Evolutionary conservation across 2,113 vertebrate species (phyloP).

Genomic region (Sapayoa aenigma): DNA sequence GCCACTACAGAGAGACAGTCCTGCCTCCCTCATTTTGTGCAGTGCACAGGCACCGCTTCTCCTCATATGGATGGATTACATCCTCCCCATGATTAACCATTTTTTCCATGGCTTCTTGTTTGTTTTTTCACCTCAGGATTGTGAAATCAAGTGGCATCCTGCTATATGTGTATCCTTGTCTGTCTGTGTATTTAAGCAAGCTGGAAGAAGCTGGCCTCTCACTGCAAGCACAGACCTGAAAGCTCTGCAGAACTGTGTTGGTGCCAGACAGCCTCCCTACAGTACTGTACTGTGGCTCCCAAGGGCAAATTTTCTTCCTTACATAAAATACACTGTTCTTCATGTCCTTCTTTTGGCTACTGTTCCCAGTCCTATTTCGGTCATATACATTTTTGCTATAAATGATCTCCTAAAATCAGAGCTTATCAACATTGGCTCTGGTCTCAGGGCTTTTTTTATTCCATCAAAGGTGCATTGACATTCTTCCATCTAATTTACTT

Average conservation of each 20-base stretch:
- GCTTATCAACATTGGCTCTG: slow-evolving; percentile 31
- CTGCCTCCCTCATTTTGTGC: rapidly evolving
- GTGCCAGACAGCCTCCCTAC: not conserved
- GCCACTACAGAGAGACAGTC: rapidly evolving
- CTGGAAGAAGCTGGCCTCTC: not conserved
- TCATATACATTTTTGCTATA: slow-evolving; percentile 47
- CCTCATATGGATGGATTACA: rapidly evolving
- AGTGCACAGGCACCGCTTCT: rapidly evolving
- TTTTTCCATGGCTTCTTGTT: not conserved
- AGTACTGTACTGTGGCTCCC: not conserved
- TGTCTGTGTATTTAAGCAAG: not conserved
- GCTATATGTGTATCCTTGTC: not conserved
- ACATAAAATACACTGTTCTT: slow-evolving; percentile 2
- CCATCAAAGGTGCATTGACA: slow-evolving; percentile 40
- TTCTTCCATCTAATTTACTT: slow-evolving; percentile 25
- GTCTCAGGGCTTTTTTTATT: slow-evolving; percentile 14
- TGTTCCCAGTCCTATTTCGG: slow-evolving; percentile 30
- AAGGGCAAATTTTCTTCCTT: slow-evolving; percentile 27
- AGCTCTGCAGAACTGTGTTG: not conserved
- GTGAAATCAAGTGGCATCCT: not conserved
- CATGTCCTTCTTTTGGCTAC: slow-evolving; percentile 15
- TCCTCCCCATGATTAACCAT: not conserved
- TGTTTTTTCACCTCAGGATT: not conserved
- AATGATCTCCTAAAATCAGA: slow-evolving; percentile 43
- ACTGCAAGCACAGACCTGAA: not conserved